phyloP scores from a whole-genome alignment of 2,797 vertebrate species.

The Phrynocephalus vlangalii region DNA sequence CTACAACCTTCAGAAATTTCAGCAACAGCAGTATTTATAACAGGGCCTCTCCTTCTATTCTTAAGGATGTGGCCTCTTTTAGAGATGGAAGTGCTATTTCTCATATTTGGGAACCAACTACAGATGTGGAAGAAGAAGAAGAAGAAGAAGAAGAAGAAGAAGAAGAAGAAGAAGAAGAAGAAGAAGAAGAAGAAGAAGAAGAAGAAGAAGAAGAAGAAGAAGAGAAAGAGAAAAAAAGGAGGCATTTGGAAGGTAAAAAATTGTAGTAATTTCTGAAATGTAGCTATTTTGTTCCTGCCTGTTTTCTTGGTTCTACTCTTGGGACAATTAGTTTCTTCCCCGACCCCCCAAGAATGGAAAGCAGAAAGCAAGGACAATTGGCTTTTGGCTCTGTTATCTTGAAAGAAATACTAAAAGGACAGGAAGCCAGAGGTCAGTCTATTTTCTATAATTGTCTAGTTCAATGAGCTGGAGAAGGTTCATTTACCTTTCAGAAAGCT shows the following conservation, averaged over 20 bases:
- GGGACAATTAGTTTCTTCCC: slow-evolving; percentile 2
- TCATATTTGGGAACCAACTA: not conserved
- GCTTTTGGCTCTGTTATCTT: slow-evolving; percentile 16
- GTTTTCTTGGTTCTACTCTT: not conserved
- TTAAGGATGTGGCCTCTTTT: too few species aligned
- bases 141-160: too few species aligned
- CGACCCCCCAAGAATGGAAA: not conserved
- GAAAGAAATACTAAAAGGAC: slow-evolving; percentile 39
- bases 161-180: too few species aligned
- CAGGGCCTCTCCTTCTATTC: too few species aligned
- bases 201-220: too few species aligned
- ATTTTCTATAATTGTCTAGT: slow-evolving; percentile 23
- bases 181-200: too few species aligned
- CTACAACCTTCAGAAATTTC: too few species aligned
- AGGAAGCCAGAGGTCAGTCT: slow-evolving; percentile 29
- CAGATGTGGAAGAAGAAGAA: too few species aligned
- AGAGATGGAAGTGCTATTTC: not conserved
- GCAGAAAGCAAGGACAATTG: slow-evolving; percentile 13
- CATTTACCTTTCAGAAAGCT: slow-evolving; percentile 35
- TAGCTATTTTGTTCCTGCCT: not conserved
- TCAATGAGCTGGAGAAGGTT: slow-evolving; percentile 38
- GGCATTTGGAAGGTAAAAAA: not conserved
- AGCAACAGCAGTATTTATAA: too few species aligned
- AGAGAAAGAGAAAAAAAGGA: too few species aligned
- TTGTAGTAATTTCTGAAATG: not conserved